phyloP scores from a whole-genome alignment of 1,140 invertebrate genomes.

The Polypedilum pembai region DNA sequence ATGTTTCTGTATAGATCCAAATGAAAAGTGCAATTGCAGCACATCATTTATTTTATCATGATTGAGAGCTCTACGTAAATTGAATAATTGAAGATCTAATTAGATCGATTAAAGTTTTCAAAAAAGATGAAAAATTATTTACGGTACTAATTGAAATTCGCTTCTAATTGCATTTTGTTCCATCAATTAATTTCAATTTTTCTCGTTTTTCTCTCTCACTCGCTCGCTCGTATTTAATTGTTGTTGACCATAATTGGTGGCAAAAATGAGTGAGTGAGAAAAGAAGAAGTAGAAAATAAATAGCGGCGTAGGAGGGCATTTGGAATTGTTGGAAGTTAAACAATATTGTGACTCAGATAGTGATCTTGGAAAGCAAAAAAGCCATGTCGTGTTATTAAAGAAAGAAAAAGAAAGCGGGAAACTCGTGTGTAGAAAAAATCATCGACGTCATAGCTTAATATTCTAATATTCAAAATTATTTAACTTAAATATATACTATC shows the following conservation, averaged over 20 bases:
- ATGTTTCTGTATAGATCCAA: neutral
- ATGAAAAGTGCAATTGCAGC: neutral
- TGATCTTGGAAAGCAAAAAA: constrained; percentile 8
- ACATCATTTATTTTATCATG: neutral
- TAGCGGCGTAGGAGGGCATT: neutral
- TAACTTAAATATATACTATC: too few species aligned
- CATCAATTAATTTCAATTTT: constrained; percentile 13
- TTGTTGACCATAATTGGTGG: constrained; percentile 1
- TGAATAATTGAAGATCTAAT: constrained; percentile 7
- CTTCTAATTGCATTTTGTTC: neutral
- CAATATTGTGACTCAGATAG: constrained; percentile 18
- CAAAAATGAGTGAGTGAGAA: neutral
- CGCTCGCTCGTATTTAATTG: neutral
- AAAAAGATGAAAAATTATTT: neutral
- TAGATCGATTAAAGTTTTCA: neutral
- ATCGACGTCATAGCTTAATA: too few species aligned
- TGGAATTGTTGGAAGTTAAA: neutral
- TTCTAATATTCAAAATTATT: too few species aligned
- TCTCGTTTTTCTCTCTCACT: neutral
- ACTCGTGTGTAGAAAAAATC: neutral
- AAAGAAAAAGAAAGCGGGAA: neutral
- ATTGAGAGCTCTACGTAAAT: neutral
- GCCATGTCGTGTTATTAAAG: neutral
- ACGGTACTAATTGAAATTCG: neutral
- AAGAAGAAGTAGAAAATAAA: neutral